These are phyloP conservation scores for Brachionus rubens DNA, from an alignment of 1,140 invertebrate species.

Conservation along the genomic window DNA sequence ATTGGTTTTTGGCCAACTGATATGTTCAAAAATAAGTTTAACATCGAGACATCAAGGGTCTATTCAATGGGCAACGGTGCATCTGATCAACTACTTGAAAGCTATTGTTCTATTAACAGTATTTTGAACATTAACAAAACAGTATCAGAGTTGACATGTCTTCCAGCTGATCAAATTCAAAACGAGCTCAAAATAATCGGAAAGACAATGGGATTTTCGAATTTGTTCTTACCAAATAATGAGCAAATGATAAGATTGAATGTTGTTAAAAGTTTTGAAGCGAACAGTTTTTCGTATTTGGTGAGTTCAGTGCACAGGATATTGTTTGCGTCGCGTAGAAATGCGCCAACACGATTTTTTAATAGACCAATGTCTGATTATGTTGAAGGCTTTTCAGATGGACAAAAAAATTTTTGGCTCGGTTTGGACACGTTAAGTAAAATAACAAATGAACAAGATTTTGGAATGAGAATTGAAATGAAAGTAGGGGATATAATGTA, in stretches of 20 bases:
- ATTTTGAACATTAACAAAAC: neutral
- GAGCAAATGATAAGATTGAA: neutral
- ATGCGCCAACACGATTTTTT: conserved; percentile 6
- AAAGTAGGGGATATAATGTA: conserved; percentile 8
- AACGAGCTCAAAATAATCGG: neutral
- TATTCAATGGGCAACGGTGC: neutral
- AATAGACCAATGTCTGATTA: neutral
- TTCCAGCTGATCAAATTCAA: neutral
- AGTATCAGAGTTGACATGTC: neutral
- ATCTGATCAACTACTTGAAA: neutral
- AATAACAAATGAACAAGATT: neutral
- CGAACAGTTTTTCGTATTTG: neutral
- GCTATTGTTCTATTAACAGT: neutral
- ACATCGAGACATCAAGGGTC: conserved; percentile 14
- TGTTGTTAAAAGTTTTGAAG: neutral
- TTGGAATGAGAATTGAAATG: neutral
- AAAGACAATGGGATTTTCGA: neutral
- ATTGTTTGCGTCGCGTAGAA: neutral
- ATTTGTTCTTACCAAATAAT: neutral
- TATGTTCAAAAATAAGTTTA: conserved; percentile 24
- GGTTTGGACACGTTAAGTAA: neutral
- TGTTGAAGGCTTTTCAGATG: conserved; percentile 5
- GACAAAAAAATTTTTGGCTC: neutral
- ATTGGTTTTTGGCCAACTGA: conserved; percentile 28
- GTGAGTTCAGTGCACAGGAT: neutral